Evolutionary conservation across 2,113 vertebrate species (phyloP).

Genomic region (Orcinus orca): DNA sequence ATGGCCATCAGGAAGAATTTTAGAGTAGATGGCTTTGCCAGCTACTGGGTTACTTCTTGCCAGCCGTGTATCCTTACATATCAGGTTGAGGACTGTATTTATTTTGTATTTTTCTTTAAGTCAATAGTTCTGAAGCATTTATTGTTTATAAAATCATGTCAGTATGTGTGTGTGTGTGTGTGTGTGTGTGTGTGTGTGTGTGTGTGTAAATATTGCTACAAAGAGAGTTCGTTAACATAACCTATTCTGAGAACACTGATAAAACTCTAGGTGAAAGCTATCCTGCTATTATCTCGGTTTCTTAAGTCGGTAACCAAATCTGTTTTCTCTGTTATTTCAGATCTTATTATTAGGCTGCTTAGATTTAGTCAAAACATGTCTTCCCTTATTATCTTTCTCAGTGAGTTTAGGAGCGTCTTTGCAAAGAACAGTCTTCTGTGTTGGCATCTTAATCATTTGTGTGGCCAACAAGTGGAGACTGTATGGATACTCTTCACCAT

Average conservation of each 20-base stretch:
- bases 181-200: too few relatives aligned
- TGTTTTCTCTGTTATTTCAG: neutral
- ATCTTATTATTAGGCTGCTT: neutral
- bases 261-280: neutral
- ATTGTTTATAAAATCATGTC: neutral
- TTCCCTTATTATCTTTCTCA: neutral
- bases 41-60: neutral
- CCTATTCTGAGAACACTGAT: neutral
- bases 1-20: neutral
- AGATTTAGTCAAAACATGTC: neutral
- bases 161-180: too few relatives aligned
- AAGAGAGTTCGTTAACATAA: neutral
- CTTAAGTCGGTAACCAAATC: constrained; percentile 4
- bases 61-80: neutral
- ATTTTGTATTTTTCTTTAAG: constrained; percentile 32
- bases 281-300: neutral
- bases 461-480: neutral
- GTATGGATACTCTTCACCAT: neutral
- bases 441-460: neutral
- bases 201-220: neutral
- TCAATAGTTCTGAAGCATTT: neutral
- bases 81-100: neutral
- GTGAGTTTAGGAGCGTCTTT: neutral
- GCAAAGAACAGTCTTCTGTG: neutral
- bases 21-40: neutral